Conservation (phyloP, 2,797 vertebrate genomes). For the Benthosema pterotum region DNA sequence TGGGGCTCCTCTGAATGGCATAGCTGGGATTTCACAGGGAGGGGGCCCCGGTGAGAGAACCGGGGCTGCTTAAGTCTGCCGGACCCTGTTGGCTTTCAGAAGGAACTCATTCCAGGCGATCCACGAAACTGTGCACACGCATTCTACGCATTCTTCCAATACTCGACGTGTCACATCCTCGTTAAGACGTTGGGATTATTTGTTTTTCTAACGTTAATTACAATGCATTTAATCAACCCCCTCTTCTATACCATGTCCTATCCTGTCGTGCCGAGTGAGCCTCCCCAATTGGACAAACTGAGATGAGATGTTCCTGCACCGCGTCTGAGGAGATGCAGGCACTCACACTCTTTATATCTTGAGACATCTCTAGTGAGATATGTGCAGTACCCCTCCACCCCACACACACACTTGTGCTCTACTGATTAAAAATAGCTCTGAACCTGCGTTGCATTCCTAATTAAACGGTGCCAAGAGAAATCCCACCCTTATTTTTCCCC, state of each 20-base stretch:
- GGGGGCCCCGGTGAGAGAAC: too few species aligned
- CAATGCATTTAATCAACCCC: not conserved
- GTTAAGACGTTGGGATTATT: not conserved
- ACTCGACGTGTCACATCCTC: not conserved
- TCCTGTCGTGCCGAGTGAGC: not conserved
- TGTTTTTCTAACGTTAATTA: not conserved
- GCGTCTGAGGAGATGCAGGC: not conserved
- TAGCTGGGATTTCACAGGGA: conserved; percentile 60
- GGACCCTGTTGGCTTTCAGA: conserved; percentile 37
- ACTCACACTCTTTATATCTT: not conserved
- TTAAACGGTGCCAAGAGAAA: conserved; percentile 50
- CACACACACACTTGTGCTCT: conserved; percentile 11
- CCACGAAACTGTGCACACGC: conserved; percentile 15
- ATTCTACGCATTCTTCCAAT: conserved; percentile 15
- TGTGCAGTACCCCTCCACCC: not conserved
- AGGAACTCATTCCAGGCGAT: conserved; percentile 28
- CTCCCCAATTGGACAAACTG: not conserved
- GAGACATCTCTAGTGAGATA: conserved; percentile 16
- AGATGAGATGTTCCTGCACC: not conserved
- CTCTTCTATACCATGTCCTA: too few species aligned
- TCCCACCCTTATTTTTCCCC: conserved; percentile 52
- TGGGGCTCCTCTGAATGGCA: conserved; percentile 73
- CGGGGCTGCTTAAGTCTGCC: conserved; percentile 27
- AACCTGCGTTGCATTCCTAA: conserved; percentile 43
- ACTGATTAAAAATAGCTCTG: conserved; percentile 48